Conservation (phyloP, 2,888 invertebrate genomes). For the Dendrolimus pini region DNA sequence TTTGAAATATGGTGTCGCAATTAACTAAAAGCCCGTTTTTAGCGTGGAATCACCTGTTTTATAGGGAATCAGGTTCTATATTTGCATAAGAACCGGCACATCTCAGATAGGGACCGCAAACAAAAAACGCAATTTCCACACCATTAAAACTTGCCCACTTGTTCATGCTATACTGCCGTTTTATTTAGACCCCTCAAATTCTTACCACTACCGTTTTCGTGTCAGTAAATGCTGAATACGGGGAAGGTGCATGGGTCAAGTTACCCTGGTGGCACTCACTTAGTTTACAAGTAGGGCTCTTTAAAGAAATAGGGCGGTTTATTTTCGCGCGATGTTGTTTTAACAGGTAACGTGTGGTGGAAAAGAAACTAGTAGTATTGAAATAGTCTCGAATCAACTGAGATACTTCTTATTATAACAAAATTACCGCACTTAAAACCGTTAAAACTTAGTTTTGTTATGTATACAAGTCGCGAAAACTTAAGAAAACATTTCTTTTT, state of each 20-base stretch:
- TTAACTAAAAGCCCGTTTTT: too few relatives aligned
- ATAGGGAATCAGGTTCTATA: constrained; percentile 12
- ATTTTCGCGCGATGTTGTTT: constrained; percentile 36
- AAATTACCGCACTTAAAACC: too few relatives aligned
- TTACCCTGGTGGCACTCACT: constrained; percentile 24
- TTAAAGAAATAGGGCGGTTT: constrained; percentile 44
- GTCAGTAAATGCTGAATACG: not conserved
- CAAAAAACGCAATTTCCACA: constrained; percentile 60
- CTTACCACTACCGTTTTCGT: not conserved
- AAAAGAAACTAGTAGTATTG: constrained; percentile 5
- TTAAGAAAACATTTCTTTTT: too few relatives aligned
- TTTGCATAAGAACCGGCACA: constrained; percentile 42
- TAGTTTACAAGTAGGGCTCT: constrained; percentile 36
- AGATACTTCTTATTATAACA: too few relatives aligned
- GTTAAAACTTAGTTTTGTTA: too few relatives aligned
- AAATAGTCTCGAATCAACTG: too few relatives aligned
- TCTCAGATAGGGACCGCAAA: constrained; percentile 44
- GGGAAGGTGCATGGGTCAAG: constrained; percentile 16
- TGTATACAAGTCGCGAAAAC: too few relatives aligned
- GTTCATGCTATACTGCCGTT: constrained; percentile 30
- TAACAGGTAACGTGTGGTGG: constrained; percentile 25
- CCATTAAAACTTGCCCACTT: constrained; percentile 60
- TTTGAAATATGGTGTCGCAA: too few relatives aligned
- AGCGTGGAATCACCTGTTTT: not conserved
- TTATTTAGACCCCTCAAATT: not conserved